Percentiles rank a stretch among this genome's conserved stretches.
Conservation (phyloP, 1,140 invertebrate genomes). For the Drosophila grimshawi region DNA sequence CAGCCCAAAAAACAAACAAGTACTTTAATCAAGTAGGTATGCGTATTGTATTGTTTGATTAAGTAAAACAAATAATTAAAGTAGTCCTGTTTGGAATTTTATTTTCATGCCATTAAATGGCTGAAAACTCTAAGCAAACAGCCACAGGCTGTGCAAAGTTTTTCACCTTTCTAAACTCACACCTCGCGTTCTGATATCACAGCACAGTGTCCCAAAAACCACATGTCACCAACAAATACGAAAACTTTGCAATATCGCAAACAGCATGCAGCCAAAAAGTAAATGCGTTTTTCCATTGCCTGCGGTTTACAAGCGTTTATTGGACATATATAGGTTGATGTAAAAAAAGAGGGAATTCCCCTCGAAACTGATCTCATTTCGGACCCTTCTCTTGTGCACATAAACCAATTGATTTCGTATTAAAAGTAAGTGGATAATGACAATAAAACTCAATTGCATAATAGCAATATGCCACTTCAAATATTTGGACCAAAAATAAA, state of each 20-base stretch:
- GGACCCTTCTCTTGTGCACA: too few species aligned
- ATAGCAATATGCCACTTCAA: not conserved
- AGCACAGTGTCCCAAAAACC: not conserved
- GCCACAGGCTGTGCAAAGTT: conserved; percentile 26
- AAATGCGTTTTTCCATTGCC: not conserved
- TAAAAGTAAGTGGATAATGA: not conserved
- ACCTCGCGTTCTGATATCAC: conserved; percentile 28
- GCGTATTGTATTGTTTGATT: too few species aligned
- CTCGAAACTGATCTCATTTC: too few species aligned
- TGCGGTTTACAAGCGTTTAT: not conserved
- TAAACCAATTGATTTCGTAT: too few species aligned
- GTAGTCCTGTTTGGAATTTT: not conserved
- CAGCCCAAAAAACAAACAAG: not conserved
- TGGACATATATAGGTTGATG: not conserved
- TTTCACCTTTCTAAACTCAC: conserved; percentile 27
- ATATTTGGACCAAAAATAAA: too few species aligned
- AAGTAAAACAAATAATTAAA: conserved; percentile 1
- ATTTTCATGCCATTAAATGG: conserved; percentile 1
- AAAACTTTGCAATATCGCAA: conserved; percentile 60
- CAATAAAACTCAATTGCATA: not conserved
- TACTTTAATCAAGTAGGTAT: not conserved
- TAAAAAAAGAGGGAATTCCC: not conserved
- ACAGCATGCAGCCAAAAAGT: conserved; percentile 2
- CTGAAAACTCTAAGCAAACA: conserved; percentile 16
- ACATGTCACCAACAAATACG: conserved; percentile 45